Evolutionary conservation across 2,797 vertebrate genomes (phyloP).

Genomic region (Bucorvus abyssinicus): DNA sequence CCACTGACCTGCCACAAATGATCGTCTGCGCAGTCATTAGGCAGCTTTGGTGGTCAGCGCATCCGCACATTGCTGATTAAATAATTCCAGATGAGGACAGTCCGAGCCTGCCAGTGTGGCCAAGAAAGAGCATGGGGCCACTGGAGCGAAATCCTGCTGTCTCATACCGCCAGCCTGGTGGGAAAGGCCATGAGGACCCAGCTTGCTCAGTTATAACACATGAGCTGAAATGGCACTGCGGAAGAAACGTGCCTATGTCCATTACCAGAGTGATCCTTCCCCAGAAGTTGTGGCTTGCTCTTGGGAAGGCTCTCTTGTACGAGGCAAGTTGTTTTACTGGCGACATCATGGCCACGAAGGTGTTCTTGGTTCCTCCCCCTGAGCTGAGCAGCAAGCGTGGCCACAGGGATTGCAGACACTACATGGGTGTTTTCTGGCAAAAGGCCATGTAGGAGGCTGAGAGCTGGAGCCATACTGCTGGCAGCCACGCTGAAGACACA

Average conservation of each 20-base stretch:
- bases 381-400: neutral
- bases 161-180: neutral
- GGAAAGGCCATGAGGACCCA: neutral
- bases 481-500: neutral
- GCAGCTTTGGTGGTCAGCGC: neutral
- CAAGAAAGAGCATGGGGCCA: neutral
- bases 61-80: neutral
- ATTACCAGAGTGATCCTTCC: neutral
- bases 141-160: neutral
- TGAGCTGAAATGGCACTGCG: neutral
- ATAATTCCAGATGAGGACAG: neutral
- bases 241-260: neutral
- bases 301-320: neutral
- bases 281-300: neutral
- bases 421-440: neutral
- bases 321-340: neutral
- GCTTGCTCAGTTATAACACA: neutral
- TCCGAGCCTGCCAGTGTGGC: neutral
- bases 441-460: neutral
- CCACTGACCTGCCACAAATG: neutral
- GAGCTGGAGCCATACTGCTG: neutral
- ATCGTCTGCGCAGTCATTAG: neutral
- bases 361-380: fast-evolving
- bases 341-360: neutral
- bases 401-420: neutral